Base-by-base conservation (phyloP, 2,888 invertebrate genomes). In the Dynastes hyllus region DNA sequence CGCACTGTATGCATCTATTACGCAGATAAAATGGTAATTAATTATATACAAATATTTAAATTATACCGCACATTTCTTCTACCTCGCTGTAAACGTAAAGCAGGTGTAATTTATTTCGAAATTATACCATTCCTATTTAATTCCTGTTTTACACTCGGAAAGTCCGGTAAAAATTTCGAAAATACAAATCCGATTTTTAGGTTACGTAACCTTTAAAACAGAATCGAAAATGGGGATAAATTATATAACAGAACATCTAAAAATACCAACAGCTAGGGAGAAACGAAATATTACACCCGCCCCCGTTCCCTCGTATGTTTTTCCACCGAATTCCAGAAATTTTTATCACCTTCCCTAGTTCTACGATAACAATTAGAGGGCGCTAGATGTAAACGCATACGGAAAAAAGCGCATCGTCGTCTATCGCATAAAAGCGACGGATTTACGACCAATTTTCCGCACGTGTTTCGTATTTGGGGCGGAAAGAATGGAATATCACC, bases 391-490 rank as follows among this genome's bases (percentile, higher is more conserved):
- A 45, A 61, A 75, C 75, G 75, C 63, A 16, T 75, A 45, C 9
- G 11, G 11, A 45, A 45, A 45, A 45, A 45, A 45, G 45, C 45
- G 45, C 45, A 45, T 45, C 45, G 75, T 63, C 75, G 75, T 63
- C 75, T 61, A 29, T 58, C 61, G 27, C 8, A 29, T 27, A 61
- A 58, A 75, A 58, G 27, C 58, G 63, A 77, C 66, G 66, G 66
- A 67, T 77, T 77, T 73, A 73, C 63, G 77, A 67, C 53, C 61
- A 67, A 77, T 79, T 80, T 61, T 80, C 73, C 77, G 79, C 80
- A 80, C 77, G 79, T 80, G 79, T 75, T 71, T 27, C 58, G 75
- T 70, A 78, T 81, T 81, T 79, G 76, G 70, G 78, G 69, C 53
- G 29, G 22, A 40, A 50, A 29, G 58, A 76, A 79, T 76, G 76